Evolutionary conservation across 92 coral and sea anemone species (phyloP), one percentile per base, ranked within the genome.

Genomic region (Parazoanthus darwini): DNA sequence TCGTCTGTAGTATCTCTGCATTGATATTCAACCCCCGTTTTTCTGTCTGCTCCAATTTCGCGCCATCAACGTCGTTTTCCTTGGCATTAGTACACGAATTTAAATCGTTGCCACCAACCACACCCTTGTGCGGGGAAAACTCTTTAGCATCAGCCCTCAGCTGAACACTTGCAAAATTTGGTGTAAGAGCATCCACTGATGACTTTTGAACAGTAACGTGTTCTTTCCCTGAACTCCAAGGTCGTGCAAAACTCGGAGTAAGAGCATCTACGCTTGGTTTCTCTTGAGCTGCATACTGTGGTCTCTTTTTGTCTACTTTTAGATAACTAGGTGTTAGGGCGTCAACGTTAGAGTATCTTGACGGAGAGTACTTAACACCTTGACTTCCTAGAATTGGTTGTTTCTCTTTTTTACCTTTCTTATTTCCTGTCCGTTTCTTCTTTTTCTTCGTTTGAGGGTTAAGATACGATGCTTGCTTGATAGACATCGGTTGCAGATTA

Each of bases 381-480:
- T 48, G 87, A 33, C 67, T 50, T 84, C 66, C 59, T 50, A 29
- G 26, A 88, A 63, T 43, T 84, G 68, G 83, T 42, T 74, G 88
- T 50, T 56, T 88, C 86, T 25, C 88, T 83, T 71, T 91, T 13
- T 87, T 91, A 75, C 48, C 43, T 85, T 88, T 93, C 89, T 92
- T 91, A 86, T 76, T 92, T 90, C 79, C 92, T 29, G 93, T 79
- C 0, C 95, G 96, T 79, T 94, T 93, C 76, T 92, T 93, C 89
- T 96, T 94, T 74, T 91, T 92, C 85, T 94, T 97, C 91, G 93
- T 96, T 77, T 93, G 95, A 2, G 96, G 85, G 23, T 91, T 91
- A 22, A 92, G 91, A 66, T 94, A 97, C 10, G 97, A 90, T 13
- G 97, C 94, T 36, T 97, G 95, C 80, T 93, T 96, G 63, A 90